These are phyloP conservation scores for Sitta europaea DNA, from an alignment of 2,113 vertebrate genomes.

Conservation along the genomic window DNA sequence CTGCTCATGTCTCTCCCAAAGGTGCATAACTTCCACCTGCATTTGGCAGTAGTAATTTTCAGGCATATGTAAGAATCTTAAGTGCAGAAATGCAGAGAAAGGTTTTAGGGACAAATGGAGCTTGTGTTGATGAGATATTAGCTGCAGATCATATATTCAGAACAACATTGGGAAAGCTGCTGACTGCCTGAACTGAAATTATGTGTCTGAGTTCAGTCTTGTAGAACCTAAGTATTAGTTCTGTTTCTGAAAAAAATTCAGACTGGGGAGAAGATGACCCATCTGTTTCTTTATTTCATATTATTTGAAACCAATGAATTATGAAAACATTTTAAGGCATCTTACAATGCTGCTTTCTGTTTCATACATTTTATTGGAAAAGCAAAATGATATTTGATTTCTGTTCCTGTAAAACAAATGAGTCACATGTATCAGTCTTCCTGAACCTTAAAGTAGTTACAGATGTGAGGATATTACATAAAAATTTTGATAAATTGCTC, in stretches of 20 bases:
- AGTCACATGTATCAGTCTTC: not conserved
- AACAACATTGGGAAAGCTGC: not conserved
- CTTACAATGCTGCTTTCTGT: not conserved
- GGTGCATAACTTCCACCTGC: not conserved
- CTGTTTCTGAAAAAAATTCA: not conserved
- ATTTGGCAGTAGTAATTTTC: not conserved
- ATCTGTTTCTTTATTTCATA: not conserved
- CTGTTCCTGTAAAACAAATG: not conserved
- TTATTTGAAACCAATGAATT: not conserved
- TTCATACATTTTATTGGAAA: not conserved
- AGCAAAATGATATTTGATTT: not conserved
- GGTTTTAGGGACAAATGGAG: not conserved
- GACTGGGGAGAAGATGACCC: accelerated
- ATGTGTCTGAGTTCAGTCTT: not conserved
- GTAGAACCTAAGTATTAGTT: not conserved
- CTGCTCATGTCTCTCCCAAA: not conserved
- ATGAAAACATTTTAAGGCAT: not conserved
- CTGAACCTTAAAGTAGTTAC: not conserved
- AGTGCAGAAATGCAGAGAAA: not conserved
- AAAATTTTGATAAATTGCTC: not conserved
- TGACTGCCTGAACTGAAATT: not conserved
- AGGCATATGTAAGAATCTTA: not conserved
- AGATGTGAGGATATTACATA: not conserved
- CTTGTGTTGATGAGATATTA: accelerated
- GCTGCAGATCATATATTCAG: not conserved